phyloP scores from a whole-genome alignment of 2,797 vertebrate species.

The Argyrosomus regius region DNA sequence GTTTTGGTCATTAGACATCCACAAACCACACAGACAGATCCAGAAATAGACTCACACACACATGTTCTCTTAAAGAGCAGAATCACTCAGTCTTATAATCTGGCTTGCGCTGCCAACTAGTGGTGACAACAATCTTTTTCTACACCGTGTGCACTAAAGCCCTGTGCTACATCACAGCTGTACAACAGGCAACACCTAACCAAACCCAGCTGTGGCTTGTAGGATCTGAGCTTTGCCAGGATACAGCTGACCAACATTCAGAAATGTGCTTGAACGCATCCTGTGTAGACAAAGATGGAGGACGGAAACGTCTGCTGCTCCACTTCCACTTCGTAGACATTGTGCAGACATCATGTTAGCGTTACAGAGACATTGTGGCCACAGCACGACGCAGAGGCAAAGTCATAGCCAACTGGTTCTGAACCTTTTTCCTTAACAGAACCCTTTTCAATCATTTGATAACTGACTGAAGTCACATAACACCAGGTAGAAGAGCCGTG shows the following conservation, averaged over 20 bases:
- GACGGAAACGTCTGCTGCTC: background rate
- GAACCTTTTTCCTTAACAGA: too few species aligned
- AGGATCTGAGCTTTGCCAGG: too few species aligned
- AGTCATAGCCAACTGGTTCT: too few species aligned
- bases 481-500: background rate
- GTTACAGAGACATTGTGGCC: background rate
- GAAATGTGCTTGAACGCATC: too few species aligned
- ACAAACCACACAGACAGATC: slow-evolving; percentile 37
- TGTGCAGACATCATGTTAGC: background rate
- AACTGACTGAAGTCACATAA: too few species aligned
- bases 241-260: too few species aligned
- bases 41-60: slow-evolving; percentile 31
- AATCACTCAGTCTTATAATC: background rate
- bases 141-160: background rate
- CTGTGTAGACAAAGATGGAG: too few species aligned
- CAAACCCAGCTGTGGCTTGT: too few species aligned
- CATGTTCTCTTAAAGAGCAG: background rate
- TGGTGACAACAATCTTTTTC: background rate
- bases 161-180: background rate
- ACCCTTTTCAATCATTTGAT: too few species aligned
- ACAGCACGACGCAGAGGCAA: background rate
- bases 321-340: background rate
- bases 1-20: slow-evolving; percentile 55
- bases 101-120: background rate
- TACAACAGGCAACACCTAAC: too few species aligned